Percentiles rank a stretch among this genome's conserved stretches.
phyloP scores from a whole-genome alignment of 2,797 vertebrate species.

The Arnoldichthys spilopterus region DNA sequence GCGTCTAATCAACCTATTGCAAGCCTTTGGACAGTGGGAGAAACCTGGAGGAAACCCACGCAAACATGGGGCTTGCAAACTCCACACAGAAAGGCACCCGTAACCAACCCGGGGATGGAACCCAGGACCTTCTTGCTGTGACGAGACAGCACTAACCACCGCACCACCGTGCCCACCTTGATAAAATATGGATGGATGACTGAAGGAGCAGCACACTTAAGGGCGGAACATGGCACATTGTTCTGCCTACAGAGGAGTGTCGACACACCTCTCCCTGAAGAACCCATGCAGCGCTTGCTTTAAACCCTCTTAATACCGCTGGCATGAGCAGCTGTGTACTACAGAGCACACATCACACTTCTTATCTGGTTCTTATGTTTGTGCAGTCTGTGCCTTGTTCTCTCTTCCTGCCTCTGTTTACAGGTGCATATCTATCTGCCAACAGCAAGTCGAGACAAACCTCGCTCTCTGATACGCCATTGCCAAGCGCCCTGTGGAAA shows the following conservation, averaged over 20 bases:
- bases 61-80: too few relatives aligned
- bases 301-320: not conserved
- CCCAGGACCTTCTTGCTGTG: too few relatives aligned
- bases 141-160: too few relatives aligned
- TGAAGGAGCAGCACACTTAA: too few relatives aligned
- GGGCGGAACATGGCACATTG: not conserved
- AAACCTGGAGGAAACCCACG: too few relatives aligned
- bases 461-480: not conserved
- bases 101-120: too few relatives aligned
- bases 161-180: too few relatives aligned
- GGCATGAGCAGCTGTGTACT: not conserved
- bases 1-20: too few relatives aligned
- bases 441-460: slow-evolving; percentile 3
- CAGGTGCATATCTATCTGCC: not conserved
- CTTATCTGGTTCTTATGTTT: slow-evolving; percentile 25
- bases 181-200: too few relatives aligned
- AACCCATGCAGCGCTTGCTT: not conserved
- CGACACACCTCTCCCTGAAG: not conserved
- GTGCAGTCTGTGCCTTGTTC: not conserved
- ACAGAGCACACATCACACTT: slow-evolving; percentile 4
- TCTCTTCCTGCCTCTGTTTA: slow-evolving; percentile 19
- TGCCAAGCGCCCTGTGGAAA: slow-evolving; percentile 41
- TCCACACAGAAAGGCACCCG: too few relatives aligned
- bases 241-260: not conserved
- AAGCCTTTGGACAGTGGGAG: too few relatives aligned